Evolutionary conservation across 2,113 vertebrate genomes (phyloP).

Genomic region (Pelodiscus sinensis): DNA sequence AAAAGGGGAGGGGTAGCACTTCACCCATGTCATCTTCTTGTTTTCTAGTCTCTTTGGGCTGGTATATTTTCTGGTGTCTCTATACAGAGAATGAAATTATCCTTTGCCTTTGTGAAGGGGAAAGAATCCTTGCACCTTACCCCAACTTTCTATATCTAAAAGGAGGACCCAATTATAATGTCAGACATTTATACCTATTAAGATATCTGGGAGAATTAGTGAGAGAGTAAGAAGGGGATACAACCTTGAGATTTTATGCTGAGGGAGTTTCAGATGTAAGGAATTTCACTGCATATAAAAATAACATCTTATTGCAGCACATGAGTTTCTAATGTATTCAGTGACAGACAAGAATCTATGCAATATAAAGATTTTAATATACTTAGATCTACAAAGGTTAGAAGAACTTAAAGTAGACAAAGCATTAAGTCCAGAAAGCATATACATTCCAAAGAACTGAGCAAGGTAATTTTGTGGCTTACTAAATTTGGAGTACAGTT

Average conservation of each 20-base stretch:
- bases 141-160: neutral
- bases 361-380: neutral
- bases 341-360: neutral
- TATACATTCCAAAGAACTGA: neutral
- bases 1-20: neutral
- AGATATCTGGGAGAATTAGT: neutral
- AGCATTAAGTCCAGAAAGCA: neutral
- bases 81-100: neutral
- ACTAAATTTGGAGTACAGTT: neutral
- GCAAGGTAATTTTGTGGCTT: neutral
- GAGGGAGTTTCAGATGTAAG: neutral
- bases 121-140: neutral
- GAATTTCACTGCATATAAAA: neutral
- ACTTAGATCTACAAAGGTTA: neutral
- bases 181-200: neutral
- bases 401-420: neutral
- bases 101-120: neutral
- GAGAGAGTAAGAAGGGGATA: neutral
- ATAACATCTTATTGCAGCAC: neutral
- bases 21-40: neutral
- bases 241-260: neutral
- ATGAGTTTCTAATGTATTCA: neutral
- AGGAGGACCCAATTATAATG: neutral
- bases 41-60: neutral
- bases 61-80: neutral